Evolutionary conservation across 1,140 invertebrate genomes (phyloP), one percentile per base, ranked within the genome.

Genomic region (Limonius californicus): DNA sequence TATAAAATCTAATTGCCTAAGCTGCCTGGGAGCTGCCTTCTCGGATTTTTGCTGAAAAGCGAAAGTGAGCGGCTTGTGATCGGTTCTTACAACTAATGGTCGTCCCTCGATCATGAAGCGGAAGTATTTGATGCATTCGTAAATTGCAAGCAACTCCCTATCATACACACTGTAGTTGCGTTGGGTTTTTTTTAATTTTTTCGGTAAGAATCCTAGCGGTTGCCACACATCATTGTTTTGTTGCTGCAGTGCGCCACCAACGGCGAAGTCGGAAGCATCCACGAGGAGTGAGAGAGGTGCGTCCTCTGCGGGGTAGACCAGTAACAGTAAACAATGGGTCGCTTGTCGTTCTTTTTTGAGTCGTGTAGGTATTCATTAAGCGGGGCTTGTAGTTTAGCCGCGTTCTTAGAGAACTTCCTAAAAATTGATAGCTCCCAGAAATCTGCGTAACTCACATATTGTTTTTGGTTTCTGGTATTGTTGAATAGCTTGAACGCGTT

Each of bases 111-210:
- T 8, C 42, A 71, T 15, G 45, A 70, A 62, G n/a, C 54, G 16
- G 61, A 77, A 76, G 42, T 74, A 50, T 43, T 61, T 67, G 15
- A 79, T 57, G 0, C 72, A 66, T n/a, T 58, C 9, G 65, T 80
- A 82, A 18, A 79, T 75, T 0, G 77, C 80, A 1, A 82, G 57
- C 0, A 82, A 63, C 66, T 83, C 79, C 4, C 76, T 56, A 59
- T 80, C 77, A 67, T 76, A 81, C 1, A 75, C 68, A 9, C 68
- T 69, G 42, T 79, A 78, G 20, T 74, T 72, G 14, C 56, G 20
- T 65, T 81, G 68, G 0, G 71, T 54, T n/a, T 65, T 30, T 4
- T 30, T 27, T 4, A 27, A 27, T 9, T 27, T 27, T 69, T 60
- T 63, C 47, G 57, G 59, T 21, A 56, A 68, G 47, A 68, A 66